Conservation (phyloP, 2,888 invertebrate species). For the Rhamnusium bicolor region DNA sequence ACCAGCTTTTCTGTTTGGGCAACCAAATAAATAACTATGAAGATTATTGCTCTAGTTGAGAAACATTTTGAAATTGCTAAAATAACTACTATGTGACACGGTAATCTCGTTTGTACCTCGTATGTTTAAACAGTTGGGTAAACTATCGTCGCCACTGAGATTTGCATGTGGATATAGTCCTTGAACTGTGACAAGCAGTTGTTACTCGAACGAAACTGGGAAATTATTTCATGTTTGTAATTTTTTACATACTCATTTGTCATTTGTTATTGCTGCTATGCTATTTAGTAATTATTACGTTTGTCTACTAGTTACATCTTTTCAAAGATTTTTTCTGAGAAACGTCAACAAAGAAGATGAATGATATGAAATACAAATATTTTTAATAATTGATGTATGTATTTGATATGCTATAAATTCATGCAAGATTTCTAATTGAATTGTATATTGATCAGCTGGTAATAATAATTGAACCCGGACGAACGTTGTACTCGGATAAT, state of each 20-base stretch:
- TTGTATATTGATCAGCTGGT: too few relatives aligned
- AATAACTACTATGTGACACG: too few relatives aligned
- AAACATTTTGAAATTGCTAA: neutral
- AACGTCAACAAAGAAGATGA: neutral
- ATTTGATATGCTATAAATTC: neutral
- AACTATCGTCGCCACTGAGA: neutral
- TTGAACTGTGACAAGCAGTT: constrained; percentile 14
- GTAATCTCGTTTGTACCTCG: neutral
- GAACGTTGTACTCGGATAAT: too few relatives aligned
- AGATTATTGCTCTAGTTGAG: too few relatives aligned
- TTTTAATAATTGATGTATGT: neutral
- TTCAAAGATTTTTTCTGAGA: neutral
- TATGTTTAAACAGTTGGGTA: neutral
- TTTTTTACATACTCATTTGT: neutral
- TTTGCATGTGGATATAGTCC: constrained; percentile 1
- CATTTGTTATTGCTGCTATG: too few relatives aligned
- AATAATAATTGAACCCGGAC: too few relatives aligned
- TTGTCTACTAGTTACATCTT: neutral
- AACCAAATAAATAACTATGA: too few relatives aligned
- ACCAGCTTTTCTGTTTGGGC: too few relatives aligned
- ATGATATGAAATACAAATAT: neutral
- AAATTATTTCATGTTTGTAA: neutral
- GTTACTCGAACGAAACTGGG: constrained; percentile 1
- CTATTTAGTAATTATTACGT: neutral
- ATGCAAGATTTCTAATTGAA: neutral